These are phyloP conservation scores for Sarcophaga carnaria DNA, from an alignment of 2,888 invertebrate species.

Conservation along the genomic window DNA sequence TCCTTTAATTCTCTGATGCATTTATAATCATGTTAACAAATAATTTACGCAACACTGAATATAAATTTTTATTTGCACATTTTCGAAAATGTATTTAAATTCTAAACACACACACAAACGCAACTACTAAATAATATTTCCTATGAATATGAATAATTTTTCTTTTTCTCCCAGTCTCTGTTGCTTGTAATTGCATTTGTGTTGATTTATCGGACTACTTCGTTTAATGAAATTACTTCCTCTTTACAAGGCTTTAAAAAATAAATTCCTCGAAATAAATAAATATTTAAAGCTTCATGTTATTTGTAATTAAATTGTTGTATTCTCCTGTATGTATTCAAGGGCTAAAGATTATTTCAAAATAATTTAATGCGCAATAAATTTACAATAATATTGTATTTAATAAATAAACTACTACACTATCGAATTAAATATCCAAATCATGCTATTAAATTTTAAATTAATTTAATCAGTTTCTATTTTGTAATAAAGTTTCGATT, in stretches of 20 bases:
- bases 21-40: slow-evolving; percentile 63
- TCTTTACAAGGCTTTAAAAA: not conserved
- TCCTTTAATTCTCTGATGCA: slow-evolving; percentile 55
- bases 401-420: no score
- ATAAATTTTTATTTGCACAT: slow-evolving; percentile 43
- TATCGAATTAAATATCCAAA: no score
- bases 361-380: no score
- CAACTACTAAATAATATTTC: not conserved
- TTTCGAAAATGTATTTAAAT: slow-evolving; percentile 31
- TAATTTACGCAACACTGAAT: slow-evolving; percentile 61
- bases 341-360: no score
- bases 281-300: no score
- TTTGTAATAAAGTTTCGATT: no score
- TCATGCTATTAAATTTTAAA: no score
- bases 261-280: not conserved
- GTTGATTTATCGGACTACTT: not conserved
- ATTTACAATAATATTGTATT: no score
- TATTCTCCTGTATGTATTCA: no score
- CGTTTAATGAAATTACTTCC: not conserved
- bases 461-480: no score
- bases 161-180: no score
- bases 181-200: not conserved
- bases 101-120: not conserved
- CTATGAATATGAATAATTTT: not conserved
- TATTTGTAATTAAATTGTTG: no score